Evolutionary conservation across 2,888 invertebrate species (phyloP), one percentile per base, ranked within the genome.

Genomic region (Andrena fulva): DNA sequence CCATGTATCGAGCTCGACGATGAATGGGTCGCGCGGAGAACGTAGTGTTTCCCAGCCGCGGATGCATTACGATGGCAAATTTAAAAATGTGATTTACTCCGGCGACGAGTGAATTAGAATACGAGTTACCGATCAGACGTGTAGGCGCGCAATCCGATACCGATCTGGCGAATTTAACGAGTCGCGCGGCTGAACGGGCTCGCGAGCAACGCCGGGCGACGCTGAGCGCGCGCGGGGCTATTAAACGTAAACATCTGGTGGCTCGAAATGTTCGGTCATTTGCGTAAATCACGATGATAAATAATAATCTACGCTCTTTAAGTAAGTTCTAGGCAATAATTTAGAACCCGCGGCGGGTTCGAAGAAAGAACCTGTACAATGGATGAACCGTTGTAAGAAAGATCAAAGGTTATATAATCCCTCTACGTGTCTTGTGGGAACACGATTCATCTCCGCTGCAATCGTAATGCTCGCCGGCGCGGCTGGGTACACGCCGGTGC

Each of bases 341-440:
- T 88, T 89, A 89, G 88, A 88, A 56, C 87, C 82, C 86, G 82
- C 88, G 78, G 80, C 79, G 76, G 81, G 79, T 77, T 78, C 89
- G 86, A 83, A 86, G 89, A 88, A 87, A 87, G 89, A 89, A 82
- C 86, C 89, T 85, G 82, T 80, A 88, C 88, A 88, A 88, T 88
- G 88, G 88, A 88, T 89, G 88, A 88, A 88, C 87, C 89, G 88
- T 87, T 88, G 89, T 89, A 80, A 87, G 88, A 88, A 81, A 82
- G 89, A 89, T 88, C 88, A 87, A 88, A 88, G 89, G 88, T 88
- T 88, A 88, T 86, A 86, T 89, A 89, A 88, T 88, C 89, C 85
- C 89, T 87, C 84, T 88, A 85, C 89, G 89, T 84, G 85, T 89
- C 89, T 89, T 88, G 88, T 88, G 88, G 88, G 88, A 88, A 88